These are phyloP conservation scores for Otolemur crassicaudatus DNA, from an alignment of 2,797 vertebrate species.

Conservation along the genomic window DNA sequence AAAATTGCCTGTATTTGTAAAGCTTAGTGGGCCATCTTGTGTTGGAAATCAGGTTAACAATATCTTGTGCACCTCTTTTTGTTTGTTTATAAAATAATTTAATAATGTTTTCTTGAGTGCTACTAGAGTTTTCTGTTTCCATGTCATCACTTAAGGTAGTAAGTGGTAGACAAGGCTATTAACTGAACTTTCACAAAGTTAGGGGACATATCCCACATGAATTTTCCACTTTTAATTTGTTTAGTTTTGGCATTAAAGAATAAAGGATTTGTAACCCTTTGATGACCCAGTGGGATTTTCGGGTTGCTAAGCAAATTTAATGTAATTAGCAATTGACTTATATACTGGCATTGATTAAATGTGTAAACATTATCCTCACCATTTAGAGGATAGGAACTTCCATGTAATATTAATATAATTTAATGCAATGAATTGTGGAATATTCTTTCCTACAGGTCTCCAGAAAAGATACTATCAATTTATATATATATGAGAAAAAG, in stretches of 20 bases:
- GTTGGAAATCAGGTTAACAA: neutral
- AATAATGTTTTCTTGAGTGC: neutral
- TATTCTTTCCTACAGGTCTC: neutral
- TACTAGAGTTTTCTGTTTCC: neutral
- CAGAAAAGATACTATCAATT: neutral
- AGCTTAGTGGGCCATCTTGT: neutral
- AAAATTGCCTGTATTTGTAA: slow-evolving; percentile 5
- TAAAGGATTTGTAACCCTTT: neutral
- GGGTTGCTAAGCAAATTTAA: neutral
- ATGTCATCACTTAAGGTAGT: neutral
- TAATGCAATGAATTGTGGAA: neutral
- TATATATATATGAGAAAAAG: too few species aligned
- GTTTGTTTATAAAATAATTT: neutral
- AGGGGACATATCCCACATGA: neutral
- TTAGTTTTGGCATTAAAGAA: neutral
- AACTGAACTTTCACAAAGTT: neutral
- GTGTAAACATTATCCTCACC: neutral
- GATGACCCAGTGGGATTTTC: neutral
- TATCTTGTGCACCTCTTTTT: neutral
- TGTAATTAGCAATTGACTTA: neutral
- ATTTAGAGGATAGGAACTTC: neutral
- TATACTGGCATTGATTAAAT: neutral
- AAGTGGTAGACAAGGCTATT: neutral
- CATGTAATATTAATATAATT: neutral
- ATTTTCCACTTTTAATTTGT: neutral